These are phyloP conservation scores for Carduelis carduelis DNA, from an alignment of 2,797 vertebrate genomes.

Conservation along the genomic window DNA sequence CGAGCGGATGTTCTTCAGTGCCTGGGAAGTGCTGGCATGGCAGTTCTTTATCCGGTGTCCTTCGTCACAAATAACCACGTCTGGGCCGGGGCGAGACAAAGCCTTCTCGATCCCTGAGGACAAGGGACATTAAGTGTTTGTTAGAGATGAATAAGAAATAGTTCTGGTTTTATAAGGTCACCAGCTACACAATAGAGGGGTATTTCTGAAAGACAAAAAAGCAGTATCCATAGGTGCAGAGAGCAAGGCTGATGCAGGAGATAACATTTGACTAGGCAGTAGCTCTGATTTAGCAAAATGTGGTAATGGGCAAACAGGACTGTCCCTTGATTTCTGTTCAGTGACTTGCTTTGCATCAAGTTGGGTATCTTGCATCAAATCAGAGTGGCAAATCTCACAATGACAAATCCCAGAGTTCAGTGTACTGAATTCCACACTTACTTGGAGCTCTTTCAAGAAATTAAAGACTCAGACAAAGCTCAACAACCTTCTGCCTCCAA, in stretches of 20 bases:
- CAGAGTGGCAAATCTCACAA: neutral
- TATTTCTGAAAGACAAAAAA: neutral
- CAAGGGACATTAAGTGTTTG: neutral
- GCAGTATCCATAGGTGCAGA: neutral
- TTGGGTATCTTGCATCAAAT: neutral
- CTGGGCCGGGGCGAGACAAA: conserved; percentile 92
- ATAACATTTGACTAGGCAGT: neutral
- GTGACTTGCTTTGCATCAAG: neutral
- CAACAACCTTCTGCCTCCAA: neutral
- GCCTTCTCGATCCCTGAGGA: conserved; percentile 91
- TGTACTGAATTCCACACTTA: neutral
- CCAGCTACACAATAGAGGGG: neutral
- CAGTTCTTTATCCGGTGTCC: conserved; percentile 99
- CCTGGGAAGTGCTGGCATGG: conserved; percentile 97
- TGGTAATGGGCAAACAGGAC: neutral
- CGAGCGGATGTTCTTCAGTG: conserved; percentile 95
- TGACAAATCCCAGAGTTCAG: neutral
- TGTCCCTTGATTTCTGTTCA: neutral
- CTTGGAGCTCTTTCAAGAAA: neutral
- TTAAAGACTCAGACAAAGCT: neutral
- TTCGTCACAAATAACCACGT: conserved; percentile 97
- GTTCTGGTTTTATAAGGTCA: neutral
- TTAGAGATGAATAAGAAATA: neutral
- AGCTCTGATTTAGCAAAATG: neutral
- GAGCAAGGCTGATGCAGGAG: neutral